phyloP scores from a whole-genome alignment of 2,797 vertebrate species.

The Leucoraja ocellata region DNA sequence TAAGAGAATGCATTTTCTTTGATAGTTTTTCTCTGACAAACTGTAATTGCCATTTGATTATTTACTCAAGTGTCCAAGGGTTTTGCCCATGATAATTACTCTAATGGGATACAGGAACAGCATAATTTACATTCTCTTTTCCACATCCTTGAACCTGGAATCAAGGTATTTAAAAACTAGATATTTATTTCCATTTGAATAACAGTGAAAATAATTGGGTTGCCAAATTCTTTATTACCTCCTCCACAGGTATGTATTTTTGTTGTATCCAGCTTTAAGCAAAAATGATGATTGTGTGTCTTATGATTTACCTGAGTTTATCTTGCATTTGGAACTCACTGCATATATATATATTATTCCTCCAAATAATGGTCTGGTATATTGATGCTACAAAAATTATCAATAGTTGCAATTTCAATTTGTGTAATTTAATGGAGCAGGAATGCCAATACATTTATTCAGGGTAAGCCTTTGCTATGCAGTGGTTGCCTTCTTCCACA shows the following conservation, averaged over 20 bases:
- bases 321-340: neutral
- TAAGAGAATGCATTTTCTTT: neutral
- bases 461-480: too few relatives aligned
- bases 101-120: neutral
- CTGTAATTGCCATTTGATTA: neutral
- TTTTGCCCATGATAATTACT: neutral
- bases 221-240: neutral
- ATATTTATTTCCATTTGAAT: neutral
- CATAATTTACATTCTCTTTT: neutral
- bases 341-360: neutral
- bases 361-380: neutral
- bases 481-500: too few relatives aligned
- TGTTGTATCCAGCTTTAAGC: neutral
- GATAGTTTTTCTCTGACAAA: neutral
- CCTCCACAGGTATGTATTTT: neutral
- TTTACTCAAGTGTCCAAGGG: neutral
- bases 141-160: neutral
- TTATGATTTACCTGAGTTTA: neutral
- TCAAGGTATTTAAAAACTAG: too few relatives aligned
- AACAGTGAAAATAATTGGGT: neutral
- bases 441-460: too few relatives aligned
- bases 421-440: too few relatives aligned
- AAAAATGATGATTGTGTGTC: neutral
- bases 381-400: neutral
- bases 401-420: neutral